Base-by-base conservation (phyloP, 1,140 invertebrate species). In the Aphis gossypii region DNA sequence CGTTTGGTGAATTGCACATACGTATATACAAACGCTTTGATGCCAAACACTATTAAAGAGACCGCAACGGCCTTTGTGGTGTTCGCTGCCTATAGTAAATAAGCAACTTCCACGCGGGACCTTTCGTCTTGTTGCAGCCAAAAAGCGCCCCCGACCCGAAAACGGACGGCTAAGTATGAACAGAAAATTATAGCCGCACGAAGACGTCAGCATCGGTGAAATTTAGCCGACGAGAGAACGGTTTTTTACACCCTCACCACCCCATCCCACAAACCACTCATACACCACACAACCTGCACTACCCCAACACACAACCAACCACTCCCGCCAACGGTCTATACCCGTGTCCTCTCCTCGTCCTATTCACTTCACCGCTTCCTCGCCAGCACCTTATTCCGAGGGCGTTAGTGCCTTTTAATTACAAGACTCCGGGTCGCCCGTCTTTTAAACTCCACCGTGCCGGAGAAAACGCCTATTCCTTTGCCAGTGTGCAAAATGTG, bases 391-490 rank as follows among this genome's bases (percentile, higher is more conserved):
- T 41, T 68, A 30, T 35, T 21, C 41, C 44, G 44, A 25, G 92
- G 25, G 76, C 82, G 46, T 92, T 38, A 86, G 92, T 56, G 48
- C 92, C 92, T 93, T 93, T 93, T 93, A 93, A 93, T 93, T 93
- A 93, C 92, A 93, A 54, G 82, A 86, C 82, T 54, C 25, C 82
- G 48, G 92, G 48, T 84, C 35, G 48, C 21, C 82, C 76, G 92
- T 93, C 92, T 93, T 92, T 86, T 86, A 93, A 93, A 93, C 38
- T 82, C 92, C 23, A 23, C 14, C 14, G 92, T 30, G 76, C 46
- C 60, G 91, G 38, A 83, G 82, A 93, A 93, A 93, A 93, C 92
- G 92, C 92, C 92, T 93, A 56, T 82, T 93, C 92, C 92, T 93
- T 93, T 93, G 92, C 92, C 48, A 21, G 91, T 83, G 76, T 41